Evolutionary conservation across 2,797 vertebrate genomes (phyloP).

Genomic region (Siniperca undulata): DNA sequence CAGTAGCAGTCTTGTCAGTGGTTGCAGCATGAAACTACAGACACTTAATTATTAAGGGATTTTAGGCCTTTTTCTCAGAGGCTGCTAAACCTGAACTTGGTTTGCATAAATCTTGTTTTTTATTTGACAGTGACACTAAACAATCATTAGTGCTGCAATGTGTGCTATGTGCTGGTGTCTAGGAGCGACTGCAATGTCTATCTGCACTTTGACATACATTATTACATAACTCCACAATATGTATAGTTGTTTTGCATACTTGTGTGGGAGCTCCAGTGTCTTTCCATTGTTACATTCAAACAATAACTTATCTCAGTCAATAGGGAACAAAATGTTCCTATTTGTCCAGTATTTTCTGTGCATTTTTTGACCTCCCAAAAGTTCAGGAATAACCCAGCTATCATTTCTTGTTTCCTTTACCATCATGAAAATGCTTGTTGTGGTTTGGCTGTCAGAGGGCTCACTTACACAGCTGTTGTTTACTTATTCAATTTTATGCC

Average conservation of each 20-base stretch:
- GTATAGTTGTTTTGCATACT: constrained; percentile 7
- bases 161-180: neutral
- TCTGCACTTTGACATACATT: constrained; percentile 14
- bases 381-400: constrained; percentile 20
- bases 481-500: constrained; percentile 40
- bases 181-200: neutral
- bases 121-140: constrained; percentile 3
- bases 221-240: neutral
- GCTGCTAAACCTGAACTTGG: constrained; percentile 15
- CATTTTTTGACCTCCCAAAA: neutral
- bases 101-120: constrained; percentile 2
- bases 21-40: constrained; percentile 9
- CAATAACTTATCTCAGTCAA: neutral
- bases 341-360: no score
- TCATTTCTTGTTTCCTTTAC: constrained; percentile 40
- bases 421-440: constrained; percentile 40
- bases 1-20: neutral
- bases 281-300: constrained; percentile 9
- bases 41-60: constrained; percentile 13
- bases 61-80: constrained; percentile 29
- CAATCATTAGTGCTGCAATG: neutral
- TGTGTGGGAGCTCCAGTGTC: neutral
- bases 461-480: constrained; percentile 65
- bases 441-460: constrained; percentile 66
- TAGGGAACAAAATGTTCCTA: neutral